Evolutionary conservation across 2,888 invertebrate species (phyloP).

Genomic region (Heliconius sara): DNA sequence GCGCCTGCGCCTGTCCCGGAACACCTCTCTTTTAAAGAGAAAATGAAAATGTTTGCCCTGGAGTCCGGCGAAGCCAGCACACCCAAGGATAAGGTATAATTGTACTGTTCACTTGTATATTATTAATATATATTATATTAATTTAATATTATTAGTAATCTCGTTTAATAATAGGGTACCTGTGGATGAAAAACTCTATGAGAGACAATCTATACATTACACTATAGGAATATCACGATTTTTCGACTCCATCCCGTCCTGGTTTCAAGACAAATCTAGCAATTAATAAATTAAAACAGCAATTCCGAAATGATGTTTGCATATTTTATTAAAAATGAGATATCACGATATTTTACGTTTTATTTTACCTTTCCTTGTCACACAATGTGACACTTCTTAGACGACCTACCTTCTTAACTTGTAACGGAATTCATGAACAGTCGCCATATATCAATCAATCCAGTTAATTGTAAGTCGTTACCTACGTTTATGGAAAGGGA

Average conservation of each 20-base stretch:
- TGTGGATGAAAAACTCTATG: not conserved
- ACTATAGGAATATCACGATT: not conserved
- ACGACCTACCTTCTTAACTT: no score
- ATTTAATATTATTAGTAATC: not conserved
- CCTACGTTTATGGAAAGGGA: no score
- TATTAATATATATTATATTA: conserved; percentile 1
- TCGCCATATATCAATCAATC: no score
- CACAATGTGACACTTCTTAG: no score
- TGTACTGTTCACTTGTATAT: not conserved
- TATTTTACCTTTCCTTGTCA: no score
- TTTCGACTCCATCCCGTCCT: not conserved
- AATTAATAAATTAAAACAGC: not conserved
- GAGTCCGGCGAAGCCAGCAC: conserved; percentile 97
- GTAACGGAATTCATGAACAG: no score
- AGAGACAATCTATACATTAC: not conserved
- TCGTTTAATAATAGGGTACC: not conserved
- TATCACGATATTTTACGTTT: no score
- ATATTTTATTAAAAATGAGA: no score
- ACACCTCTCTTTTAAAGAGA: conserved; percentile 98
- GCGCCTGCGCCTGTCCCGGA: conserved; percentile 93
- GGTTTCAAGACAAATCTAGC: not conserved
- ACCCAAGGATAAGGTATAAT: conserved; percentile 91
- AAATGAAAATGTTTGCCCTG: conserved; percentile 99
- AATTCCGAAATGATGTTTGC: not conserved
- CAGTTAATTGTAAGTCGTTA: no score